Percentiles rank a stretch among this genome's conserved stretches.
Evolutionary conservation across 2,888 invertebrate genomes (phyloP).

Genomic region (Hololepta plana): DNA sequence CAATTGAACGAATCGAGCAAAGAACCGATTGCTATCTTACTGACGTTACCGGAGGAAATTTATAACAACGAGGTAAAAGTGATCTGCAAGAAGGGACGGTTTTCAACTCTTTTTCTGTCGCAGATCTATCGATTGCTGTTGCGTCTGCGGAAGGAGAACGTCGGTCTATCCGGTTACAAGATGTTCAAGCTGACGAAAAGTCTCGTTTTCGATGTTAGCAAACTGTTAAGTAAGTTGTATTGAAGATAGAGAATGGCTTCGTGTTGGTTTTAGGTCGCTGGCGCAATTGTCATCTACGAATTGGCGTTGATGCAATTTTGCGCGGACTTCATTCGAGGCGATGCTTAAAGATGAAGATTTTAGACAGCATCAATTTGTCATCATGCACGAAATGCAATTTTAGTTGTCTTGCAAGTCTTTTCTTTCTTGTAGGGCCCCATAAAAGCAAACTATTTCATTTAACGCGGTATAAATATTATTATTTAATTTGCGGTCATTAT

Average conservation of each 20-base stretch:
- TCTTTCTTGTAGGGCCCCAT: too few species aligned
- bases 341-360: too few species aligned
- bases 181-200: constrained; percentile 8
- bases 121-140: constrained; percentile 8
- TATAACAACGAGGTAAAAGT: constrained; percentile 28
- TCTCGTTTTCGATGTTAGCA: constrained; percentile 8
- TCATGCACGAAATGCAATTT: too few species aligned
- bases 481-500: too few species aligned
- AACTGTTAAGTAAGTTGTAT: not conserved
- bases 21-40: constrained; percentile 21
- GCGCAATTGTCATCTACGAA: constrained; percentile 20
- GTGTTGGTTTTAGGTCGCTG: constrained; percentile 15
- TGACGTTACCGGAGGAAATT: constrained; percentile 24
- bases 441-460: too few species aligned
- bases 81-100: not conserved
- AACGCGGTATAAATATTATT: too few species aligned
- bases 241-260: not conserved
- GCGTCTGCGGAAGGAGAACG: constrained; percentile 6
- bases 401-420: too few species aligned
- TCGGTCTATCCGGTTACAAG: constrained; percentile 8
- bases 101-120: constrained; percentile 2
- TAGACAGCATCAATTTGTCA: too few species aligned
- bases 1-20: constrained; percentile 24
- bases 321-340: too few species aligned
- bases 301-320: constrained; percentile 20